Percentiles rank a stretch among this genome's conserved stretches.
phyloP scores from a whole-genome alignment of 2,888 invertebrate species.

The Scelioninae gen. 1 region DNA sequence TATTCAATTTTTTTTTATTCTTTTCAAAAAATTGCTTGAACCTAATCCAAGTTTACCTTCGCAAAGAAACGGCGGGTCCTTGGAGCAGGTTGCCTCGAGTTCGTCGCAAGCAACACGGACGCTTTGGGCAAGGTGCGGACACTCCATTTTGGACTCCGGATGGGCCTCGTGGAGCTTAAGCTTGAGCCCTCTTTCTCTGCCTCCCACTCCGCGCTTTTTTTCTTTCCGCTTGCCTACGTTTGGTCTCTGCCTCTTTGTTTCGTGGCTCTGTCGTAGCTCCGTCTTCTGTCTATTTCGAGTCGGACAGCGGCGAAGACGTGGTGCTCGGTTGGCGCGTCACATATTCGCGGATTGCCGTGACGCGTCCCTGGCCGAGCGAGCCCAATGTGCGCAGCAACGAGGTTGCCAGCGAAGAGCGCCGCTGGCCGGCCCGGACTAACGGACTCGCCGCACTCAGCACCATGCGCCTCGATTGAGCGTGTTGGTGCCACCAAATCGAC shows the following conservation, averaged over 20 bases:
- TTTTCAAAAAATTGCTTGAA: no score
- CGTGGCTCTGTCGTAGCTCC: conserved; percentile 5
- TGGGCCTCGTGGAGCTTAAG: conserved; percentile 77
- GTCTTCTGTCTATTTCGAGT: conserved; percentile 40
- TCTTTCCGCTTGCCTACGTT: conserved; percentile 16
- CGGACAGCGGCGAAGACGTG: conserved; percentile 19
- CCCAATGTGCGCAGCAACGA: conserved; percentile 53
- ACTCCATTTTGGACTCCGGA: conserved; percentile 86
- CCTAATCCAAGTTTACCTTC: conserved; percentile 85
- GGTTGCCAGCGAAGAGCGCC: conserved; percentile 57
- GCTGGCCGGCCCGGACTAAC: conserved; percentile 66
- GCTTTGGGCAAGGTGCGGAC: conserved; percentile 88
- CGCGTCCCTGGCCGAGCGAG: conserved; percentile 44
- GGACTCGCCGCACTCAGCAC: conserved; percentile 54
- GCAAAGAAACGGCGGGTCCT: conserved; percentile 86
- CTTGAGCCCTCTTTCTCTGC: conserved; percentile 50
- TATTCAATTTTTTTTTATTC: no score
- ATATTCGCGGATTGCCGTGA: conserved; percentile 25
- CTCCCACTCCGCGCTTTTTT: conserved; percentile 41
- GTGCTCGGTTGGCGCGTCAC: conserved; percentile 41
- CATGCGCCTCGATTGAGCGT: conserved; percentile 65
- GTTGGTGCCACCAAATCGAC: conserved; percentile 45
- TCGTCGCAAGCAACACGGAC: conserved; percentile 84
- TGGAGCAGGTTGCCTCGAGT: conserved; percentile 84
- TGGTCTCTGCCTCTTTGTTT: conserved; percentile 36